Evolutionary conservation across 2,888 invertebrate species (phyloP).

Genomic region (Scaeva pyrastri): DNA sequence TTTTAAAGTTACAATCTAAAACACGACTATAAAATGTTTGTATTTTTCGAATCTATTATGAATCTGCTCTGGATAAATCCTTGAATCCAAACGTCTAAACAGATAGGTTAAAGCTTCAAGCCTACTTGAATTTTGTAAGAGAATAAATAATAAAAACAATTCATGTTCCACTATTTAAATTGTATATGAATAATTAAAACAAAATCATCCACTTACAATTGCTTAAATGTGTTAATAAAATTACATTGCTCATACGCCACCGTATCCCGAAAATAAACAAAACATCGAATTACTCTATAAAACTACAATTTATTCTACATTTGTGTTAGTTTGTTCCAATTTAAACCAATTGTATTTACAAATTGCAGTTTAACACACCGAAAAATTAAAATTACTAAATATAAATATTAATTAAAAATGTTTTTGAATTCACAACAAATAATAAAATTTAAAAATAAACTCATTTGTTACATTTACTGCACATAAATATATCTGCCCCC

Average conservation of each 20-base stretch:
- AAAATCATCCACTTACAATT: no score
- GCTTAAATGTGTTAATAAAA: background rate
- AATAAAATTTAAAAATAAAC: conserved; percentile 34
- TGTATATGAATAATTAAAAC: no score
- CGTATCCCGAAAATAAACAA: conserved; percentile 5
- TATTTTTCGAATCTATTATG: no score
- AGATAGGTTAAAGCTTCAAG: no score
- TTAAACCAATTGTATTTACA: background rate
- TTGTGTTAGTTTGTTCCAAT: background rate
- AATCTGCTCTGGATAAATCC: no score
- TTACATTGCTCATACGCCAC: conserved; percentile 34
- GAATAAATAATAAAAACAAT: no score
- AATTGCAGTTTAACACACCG: background rate
- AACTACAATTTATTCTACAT: background rate
- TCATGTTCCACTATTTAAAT: no score
- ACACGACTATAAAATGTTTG: no score
- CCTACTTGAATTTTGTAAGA: no score
- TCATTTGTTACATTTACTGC: background rate
- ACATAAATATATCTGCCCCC: background rate
- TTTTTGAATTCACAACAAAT: conserved; percentile 6
- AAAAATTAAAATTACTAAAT: background rate
- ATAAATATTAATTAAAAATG: conserved; percentile 30
- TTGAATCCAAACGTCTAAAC: no score
- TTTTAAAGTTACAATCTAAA: no score
- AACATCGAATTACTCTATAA: background rate